Base-by-base conservation (phyloP, 2,113 vertebrate species). In the Calidris pugnax region DNA sequence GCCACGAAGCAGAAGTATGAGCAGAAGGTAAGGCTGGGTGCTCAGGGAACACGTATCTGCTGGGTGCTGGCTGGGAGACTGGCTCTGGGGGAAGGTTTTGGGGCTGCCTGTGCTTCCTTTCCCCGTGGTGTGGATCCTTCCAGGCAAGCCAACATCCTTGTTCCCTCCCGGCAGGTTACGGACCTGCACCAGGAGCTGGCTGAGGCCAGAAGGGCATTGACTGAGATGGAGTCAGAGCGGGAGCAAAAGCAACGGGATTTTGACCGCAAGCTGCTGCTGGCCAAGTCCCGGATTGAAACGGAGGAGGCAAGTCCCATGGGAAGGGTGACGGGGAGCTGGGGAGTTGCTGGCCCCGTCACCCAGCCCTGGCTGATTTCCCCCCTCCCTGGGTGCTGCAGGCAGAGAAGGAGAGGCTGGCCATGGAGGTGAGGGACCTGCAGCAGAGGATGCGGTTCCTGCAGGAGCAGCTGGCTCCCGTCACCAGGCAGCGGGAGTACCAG, bases 1-100 rank as follows among this genome's bases (percentile, higher is more conserved):
- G 98, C 99, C 92, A 99, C 99, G 98, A 99, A 99, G 98, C 98
- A 99, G 95, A 99, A 99, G 97, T 99, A 99, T 6, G 99, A 99
- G 96, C 99, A 99, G 97, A 99, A 99, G 99, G 99, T 99, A 98
- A 67, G 26, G 62, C 62, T 47, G 45, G 43, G 50, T 18, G 60
- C 43, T 18, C 10, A 8, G 47, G 3, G 12, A 16, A 0, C 37
- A n/a, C 3, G 1, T 35, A 37, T 33, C 50, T 78, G 43, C 72
- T 26, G 9, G 30, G 30, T 32, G n/a, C 26, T 13, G 11, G 10
- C 33, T 82, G 47, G 14, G 39, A 10, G 18, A 33, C 0, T 0
- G 1, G 1, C 13, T 48, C 10, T 6, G 4, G 43, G n/a, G 73
- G 19, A 68, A 67, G 26, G 16, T 53, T 78, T 68, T 32, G 60